Evolutionary conservation across 2,113 vertebrate genomes (phyloP), one percentile per base, ranked within the genome.

Genomic region (Crotalus viridis): DNA sequence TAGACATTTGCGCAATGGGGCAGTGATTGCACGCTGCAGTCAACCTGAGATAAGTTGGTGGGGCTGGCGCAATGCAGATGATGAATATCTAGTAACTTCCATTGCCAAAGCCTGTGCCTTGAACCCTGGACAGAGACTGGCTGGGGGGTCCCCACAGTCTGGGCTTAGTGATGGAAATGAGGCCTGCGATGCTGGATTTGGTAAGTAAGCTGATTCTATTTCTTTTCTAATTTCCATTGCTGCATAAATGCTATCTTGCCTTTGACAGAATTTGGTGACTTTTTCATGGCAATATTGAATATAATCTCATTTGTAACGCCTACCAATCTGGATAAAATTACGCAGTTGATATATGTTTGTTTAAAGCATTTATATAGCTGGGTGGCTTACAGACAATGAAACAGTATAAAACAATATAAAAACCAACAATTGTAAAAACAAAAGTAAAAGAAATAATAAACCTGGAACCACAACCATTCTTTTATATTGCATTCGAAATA

Each of bases 1-100:
- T 97, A 99, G 99, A 69, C 99, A 99, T 85, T 95, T 98, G 95
- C 99, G 98, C 94, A 99, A 98, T 0, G 99, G 99, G 26, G 99
- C 98, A 0, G 99, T 99, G 92, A 99, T 99, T 0, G 98, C 99
- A 0, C 99, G 99, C 91, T 99, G 99, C 97, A 99, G 99, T 96
- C 99, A 99, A 96, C 99, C 99, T 0, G 99, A 99, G 97, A 99
- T 99, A 97, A 99, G 99, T 98, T 99, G 99, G 99, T 99, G 99
- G 99, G 99, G 99, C 95, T 99, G 99, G 99, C 98, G 99, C 87
- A 99, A 99, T 57, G 99, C 99, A 0, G 99, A 99, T 0, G 99
- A 99, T 0, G 99, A 99, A 95, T 99, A 99, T 94, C 96, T 99
- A 46, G 99, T 99, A 92, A 99, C 99, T 0, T 99, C 99, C 61